phyloP scores from a whole-genome alignment of 2,113 vertebrate species.

The Octodon degus region DNA sequence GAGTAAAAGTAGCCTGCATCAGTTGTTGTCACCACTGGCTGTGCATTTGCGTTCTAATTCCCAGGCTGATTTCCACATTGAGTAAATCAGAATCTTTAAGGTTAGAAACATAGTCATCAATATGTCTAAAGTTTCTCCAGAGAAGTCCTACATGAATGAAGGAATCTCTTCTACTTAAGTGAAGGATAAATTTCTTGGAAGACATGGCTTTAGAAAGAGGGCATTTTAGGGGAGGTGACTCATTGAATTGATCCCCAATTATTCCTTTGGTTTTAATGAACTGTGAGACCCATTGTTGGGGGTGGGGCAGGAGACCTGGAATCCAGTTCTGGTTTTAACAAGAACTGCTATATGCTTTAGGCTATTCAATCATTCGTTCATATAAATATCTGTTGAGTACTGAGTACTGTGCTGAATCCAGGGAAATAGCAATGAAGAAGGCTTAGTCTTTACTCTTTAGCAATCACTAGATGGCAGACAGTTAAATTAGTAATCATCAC shows the following conservation, averaged over 20 bases:
- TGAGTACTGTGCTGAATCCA: background rate
- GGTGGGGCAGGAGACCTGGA: background rate
- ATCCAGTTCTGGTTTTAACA: background rate
- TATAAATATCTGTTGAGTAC: background rate
- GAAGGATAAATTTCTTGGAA: background rate
- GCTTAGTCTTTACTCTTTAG: background rate
- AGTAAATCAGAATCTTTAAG: background rate
- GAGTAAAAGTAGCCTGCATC: background rate
- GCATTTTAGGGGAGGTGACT: background rate
- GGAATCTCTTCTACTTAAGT: background rate
- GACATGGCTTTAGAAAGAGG: background rate
- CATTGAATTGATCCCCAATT: background rate
- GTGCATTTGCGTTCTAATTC: background rate
- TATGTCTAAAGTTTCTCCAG: background rate
- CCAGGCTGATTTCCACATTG: background rate
- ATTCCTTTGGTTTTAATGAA: background rate
- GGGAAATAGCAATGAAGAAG: background rate
- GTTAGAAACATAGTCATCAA: background rate
- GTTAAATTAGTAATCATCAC: background rate
- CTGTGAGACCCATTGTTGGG: background rate
- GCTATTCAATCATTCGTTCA: background rate
- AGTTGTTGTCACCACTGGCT: background rate
- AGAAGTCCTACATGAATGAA: background rate
- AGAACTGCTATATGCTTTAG: background rate
- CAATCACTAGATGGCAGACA: background rate